A percentile compares a stretch with the other conserved stretches of the same genome.
Conservation (phyloP, 2,113 vertebrate species). For the Psittacus erithacus region DNA sequence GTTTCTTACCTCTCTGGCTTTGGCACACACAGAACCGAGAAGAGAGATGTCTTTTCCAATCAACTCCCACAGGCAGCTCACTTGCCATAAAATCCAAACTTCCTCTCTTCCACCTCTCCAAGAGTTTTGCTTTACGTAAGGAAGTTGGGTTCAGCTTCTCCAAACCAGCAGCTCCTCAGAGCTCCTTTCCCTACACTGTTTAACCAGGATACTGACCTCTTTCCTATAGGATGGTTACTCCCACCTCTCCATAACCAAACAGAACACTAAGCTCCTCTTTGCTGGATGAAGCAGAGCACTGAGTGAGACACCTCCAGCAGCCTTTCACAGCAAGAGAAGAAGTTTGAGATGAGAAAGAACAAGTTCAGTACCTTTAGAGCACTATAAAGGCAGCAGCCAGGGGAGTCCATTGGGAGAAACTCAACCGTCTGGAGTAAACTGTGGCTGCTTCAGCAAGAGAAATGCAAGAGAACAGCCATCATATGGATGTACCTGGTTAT, state of each 20-base stretch:
- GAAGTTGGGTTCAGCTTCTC: neutral
- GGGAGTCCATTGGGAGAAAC: neutral
- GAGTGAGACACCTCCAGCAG: neutral
- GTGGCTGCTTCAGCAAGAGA: neutral
- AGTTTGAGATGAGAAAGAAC: neutral
- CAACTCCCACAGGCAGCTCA: slow-evolving; percentile 19
- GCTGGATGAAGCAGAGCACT: neutral
- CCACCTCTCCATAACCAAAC: neutral
- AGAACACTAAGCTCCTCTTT: neutral
- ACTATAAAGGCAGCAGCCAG: neutral
- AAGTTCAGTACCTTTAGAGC: neutral
- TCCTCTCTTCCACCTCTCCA: neutral
- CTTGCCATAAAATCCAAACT: slow-evolving; percentile 7
- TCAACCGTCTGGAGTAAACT: neutral
- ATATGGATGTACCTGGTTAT: neutral
- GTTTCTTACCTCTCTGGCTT: slow-evolving; percentile 19
- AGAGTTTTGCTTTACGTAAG: neutral
- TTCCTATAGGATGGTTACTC: neutral
- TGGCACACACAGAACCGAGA: slow-evolving; percentile 2
- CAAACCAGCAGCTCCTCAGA: neutral
- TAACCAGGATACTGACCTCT: neutral
- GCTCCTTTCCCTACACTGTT: neutral
- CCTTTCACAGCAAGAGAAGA: neutral
- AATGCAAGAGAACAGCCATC: neutral
- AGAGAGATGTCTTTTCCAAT: slow-evolving; percentile 31